Conservation (phyloP, 2,113 vertebrate genomes). For the Diphyllodes magnificus region DNA sequence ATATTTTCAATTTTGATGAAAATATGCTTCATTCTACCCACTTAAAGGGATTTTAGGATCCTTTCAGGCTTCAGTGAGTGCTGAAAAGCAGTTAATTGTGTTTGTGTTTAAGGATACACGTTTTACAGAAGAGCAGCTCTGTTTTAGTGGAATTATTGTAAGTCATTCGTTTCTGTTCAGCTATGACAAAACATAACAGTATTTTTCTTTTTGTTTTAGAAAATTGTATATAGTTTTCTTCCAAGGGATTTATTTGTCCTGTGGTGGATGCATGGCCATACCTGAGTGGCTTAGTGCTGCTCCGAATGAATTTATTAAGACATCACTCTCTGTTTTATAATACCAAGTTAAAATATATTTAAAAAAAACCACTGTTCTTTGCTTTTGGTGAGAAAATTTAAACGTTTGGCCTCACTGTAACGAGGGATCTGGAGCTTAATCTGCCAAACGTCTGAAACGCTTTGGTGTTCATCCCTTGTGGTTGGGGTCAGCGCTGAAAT, state of each 20-base stretch:
- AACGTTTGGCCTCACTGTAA: background rate
- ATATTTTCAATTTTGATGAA: background rate
- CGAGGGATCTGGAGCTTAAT: background rate
- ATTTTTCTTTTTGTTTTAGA: background rate
- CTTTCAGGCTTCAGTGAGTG: background rate
- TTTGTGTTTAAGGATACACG: background rate
- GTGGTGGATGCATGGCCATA: background rate
- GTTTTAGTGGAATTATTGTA: background rate
- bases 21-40: background rate
- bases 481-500: background rate
- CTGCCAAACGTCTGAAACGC: background rate
- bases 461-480: background rate
- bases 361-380: background rate
- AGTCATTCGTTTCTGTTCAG: background rate
- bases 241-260: background rate
- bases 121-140: background rate
- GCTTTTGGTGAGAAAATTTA: background rate
- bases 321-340: background rate
- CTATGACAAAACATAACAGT: background rate
- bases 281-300: background rate
- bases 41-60: background rate
- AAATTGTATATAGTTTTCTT: background rate
- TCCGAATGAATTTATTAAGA: background rate
- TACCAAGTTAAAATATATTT: background rate
- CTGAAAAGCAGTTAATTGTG: background rate